A percentile compares a stretch with the other conserved stretches of the same genome.
phyloP scores from a whole-genome alignment of 2,797 vertebrate genomes.

The Anguilla anguilla region DNA sequence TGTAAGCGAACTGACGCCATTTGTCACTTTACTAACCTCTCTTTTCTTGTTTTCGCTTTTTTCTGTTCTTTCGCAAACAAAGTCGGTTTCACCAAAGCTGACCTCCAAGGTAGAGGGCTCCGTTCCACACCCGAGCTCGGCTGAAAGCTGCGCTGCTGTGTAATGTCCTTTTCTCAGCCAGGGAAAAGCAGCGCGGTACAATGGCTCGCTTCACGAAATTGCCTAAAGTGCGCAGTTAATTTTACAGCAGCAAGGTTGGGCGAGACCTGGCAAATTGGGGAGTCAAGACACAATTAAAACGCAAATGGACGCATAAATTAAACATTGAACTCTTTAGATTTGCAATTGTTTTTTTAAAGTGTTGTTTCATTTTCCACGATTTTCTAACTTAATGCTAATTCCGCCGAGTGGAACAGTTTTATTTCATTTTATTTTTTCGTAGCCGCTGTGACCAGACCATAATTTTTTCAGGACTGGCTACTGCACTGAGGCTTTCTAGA shows the following conservation, averaged over 20 bases:
- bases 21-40: slow-evolving; percentile 80
- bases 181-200: slow-evolving; percentile 45
- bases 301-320: slow-evolving; percentile 21
- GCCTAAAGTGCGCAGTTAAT: slow-evolving; percentile 10
- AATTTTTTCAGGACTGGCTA: neutral
- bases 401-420: neutral
- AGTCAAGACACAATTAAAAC: neutral
- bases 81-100: slow-evolving; percentile 99
- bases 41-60: slow-evolving; percentile 65
- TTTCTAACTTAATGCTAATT: slow-evolving; percentile 27
- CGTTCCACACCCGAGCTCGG: slow-evolving; percentile 65
- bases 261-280: neutral
- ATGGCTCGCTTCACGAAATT: slow-evolving; percentile 49
- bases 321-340: slow-evolving; percentile 27
- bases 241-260: slow-evolving; percentile 30
- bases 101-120: slow-evolving; percentile 95
- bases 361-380: slow-evolving; percentile 21
- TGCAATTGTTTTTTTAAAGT: slow-evolving; percentile 33
- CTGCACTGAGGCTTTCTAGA: neutral
- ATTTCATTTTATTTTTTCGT: neutral
- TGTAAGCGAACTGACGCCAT: slow-evolving; percentile 46
- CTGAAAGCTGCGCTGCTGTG: slow-evolving; percentile 80
- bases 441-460: slow-evolving; percentile 13
- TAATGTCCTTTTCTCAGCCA: slow-evolving; percentile 71
- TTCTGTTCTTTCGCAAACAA: slow-evolving; percentile 85